Evolutionary conservation across 1,140 invertebrate species (phyloP).

Genomic region (Drosophila varians): DNA sequence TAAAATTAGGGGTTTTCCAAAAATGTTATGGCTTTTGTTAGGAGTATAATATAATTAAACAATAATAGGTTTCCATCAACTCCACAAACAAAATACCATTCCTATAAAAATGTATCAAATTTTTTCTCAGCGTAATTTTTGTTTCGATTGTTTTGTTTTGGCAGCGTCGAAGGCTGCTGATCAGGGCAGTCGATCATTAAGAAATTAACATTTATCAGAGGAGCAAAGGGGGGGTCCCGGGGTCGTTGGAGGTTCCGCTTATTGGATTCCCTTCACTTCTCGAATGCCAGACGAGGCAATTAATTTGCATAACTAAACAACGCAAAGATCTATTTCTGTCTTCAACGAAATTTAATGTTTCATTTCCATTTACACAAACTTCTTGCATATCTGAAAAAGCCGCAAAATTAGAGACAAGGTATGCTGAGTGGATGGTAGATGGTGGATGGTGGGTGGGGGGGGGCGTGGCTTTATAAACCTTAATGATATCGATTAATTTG

Average conservation of each 20-base stretch:
- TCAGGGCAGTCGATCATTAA: constrained; percentile 60
- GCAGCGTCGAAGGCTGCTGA: constrained; percentile 42
- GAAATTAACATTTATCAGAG: constrained; percentile 67
- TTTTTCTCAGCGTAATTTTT: constrained; percentile 6
- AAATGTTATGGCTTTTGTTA: too few relatives aligned
- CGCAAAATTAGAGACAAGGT: constrained; percentile 25
- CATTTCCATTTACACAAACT: constrained; percentile 20
- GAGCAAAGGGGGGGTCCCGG: constrained; percentile 15
- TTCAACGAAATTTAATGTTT: constrained; percentile 31
- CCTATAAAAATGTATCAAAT: too few relatives aligned
- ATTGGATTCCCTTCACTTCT: constrained; percentile 66
- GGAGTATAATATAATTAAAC: too few relatives aligned
- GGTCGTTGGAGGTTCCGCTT: constrained; percentile 44
- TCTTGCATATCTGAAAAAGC: constrained; percentile 49
- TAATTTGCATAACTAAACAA: constrained; percentile 77
- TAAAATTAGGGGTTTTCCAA: too few relatives aligned
- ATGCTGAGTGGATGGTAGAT: too few relatives aligned
- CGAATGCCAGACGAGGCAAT: constrained; percentile 49
- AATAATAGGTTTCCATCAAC: too few relatives aligned
- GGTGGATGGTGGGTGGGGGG: background rate
- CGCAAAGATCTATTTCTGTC: constrained; percentile 45
- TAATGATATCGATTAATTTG: constrained; percentile 81
- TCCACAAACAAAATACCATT: too few relatives aligned
- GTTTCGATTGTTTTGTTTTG: constrained; percentile 27
- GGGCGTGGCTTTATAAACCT: constrained; percentile 52